Evolutionary conservation across 2,113 vertebrate species (phyloP), one percentile per base, ranked within the genome.

Genomic region (Xiphias gladius): DNA sequence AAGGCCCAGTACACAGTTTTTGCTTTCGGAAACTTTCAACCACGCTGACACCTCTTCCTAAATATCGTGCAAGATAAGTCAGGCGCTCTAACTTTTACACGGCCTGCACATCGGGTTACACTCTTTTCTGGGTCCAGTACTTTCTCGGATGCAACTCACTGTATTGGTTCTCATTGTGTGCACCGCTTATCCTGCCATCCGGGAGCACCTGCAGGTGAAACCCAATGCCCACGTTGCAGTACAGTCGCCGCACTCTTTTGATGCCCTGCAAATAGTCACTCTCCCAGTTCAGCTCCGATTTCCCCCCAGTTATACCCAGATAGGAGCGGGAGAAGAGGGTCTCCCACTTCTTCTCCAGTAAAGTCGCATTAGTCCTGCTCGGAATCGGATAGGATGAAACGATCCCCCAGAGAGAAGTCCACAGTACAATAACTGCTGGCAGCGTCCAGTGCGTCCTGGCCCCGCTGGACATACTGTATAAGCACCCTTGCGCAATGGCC

Each of bases 141-240:
- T 43, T 90, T 89, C 87, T 80, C 92, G 94, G 93, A 94, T 93
- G 94, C 91, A 93, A 99, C 98, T 99, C 96, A 99, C 98, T 99
- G 97, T 99, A 97, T 94, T 96, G 97, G 94, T 94, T 98, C 94
- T 99, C 97, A 94, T 92, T 96, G 94, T 99, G 97, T 85, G 94
- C 96, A 86, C 98, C 97, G 93, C 95, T 96, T 95, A 99, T 97
- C 94, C 93, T 94, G 95, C 97, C 97, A 70, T 98, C 96, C 88
- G 96, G 97, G 89, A 96, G 94, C 94, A 99, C 96, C 95, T 99
- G 97, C 93, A 99, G 97, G 95, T 99, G 98, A 94, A 98, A 99
- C 93, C 98, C 97, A 92, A 99, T 99, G 95, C 98, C 98, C 94
- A 99, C 96, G 94, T 99, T 99, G 97, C 98, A 99, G 96, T 99